A percentile compares a stretch with the other conserved stretches of the same genome.
Conservation (phyloP, 2,888 invertebrate species). For the Tiliacea aurago region DNA sequence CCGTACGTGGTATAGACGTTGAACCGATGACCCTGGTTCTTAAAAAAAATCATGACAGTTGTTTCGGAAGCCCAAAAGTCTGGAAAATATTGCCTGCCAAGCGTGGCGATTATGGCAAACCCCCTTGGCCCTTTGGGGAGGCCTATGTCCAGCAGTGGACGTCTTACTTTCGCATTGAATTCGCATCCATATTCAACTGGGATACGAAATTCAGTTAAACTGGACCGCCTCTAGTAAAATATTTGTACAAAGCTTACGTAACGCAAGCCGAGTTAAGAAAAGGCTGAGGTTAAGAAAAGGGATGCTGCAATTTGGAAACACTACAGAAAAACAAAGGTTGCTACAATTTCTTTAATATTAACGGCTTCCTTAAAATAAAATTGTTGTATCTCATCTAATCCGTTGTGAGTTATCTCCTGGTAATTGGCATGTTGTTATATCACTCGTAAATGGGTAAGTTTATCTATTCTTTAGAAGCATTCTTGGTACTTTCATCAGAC, state of each 20-base stretch:
- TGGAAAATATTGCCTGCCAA: too few relatives aligned
- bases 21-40: neutral
- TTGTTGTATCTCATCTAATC: neutral
- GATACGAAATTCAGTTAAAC: neutral
- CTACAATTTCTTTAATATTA: conserved; percentile 27
- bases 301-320: neutral
- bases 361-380: conserved; percentile 44
- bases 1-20: neutral
- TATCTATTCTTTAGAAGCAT: conserved; percentile 39
- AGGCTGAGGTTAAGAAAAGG: too few relatives aligned
- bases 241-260: neutral
- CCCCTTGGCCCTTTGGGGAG: too few relatives aligned
- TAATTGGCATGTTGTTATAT: neutral
- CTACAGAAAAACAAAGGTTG: neutral
- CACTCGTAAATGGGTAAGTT: neutral
- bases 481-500: conserved; percentile 46
- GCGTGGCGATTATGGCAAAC: too few relatives aligned
- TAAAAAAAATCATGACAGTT: neutral
- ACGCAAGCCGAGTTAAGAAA: neutral
- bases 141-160: too few relatives aligned
- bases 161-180: too few relatives aligned
- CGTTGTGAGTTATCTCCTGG: neutral
- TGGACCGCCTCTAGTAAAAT: too few relatives aligned
- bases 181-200: too few relatives aligned
- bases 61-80: neutral